Evolutionary conservation across 1,140 invertebrate genomes (phyloP).

Genomic region (Plectus sambesii): DNA sequence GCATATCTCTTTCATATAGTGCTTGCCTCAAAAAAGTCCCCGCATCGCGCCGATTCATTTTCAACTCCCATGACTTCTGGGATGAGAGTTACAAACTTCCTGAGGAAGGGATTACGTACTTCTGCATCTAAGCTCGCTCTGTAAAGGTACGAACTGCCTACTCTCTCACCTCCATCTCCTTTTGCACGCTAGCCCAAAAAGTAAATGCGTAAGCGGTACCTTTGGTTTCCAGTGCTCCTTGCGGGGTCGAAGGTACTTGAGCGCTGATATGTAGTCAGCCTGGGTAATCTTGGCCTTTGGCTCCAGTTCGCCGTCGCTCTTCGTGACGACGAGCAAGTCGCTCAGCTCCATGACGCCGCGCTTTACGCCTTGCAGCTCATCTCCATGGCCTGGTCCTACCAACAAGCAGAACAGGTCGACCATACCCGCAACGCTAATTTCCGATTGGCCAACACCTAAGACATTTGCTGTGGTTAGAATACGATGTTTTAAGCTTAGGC

Average conservation of each 20-base stretch:
- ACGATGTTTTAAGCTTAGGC: too few relatives aligned
- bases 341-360: slow-evolving; percentile 57
- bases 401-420: slow-evolving; percentile 56
- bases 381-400: slow-evolving; percentile 55
- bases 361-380: slow-evolving; percentile 57
- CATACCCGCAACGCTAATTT: slow-evolving; percentile 57
- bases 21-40: too few relatives aligned
- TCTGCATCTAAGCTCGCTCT: too few relatives aligned
- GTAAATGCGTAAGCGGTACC: too few relatives aligned
- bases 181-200: not conserved
- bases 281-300: slow-evolving; percentile 52
- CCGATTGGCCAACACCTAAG: slow-evolving; percentile 57
- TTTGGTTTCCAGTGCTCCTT: slow-evolving; percentile 50
- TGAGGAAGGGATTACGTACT: too few relatives aligned
- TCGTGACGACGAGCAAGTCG: slow-evolving; percentile 54
- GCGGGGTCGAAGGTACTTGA: slow-evolving; percentile 53
- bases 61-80: too few relatives aligned
- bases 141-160: too few relatives aligned
- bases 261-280: slow-evolving; percentile 55
- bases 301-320: slow-evolving; percentile 47
- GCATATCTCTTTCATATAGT: too few relatives aligned
- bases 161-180: not conserved
- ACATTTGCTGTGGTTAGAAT: too few relatives aligned
- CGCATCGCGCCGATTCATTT: too few relatives aligned
- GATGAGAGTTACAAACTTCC: too few relatives aligned